Conservation (phyloP, 1,140 invertebrate species). For the Charaxes varanes region DNA sequence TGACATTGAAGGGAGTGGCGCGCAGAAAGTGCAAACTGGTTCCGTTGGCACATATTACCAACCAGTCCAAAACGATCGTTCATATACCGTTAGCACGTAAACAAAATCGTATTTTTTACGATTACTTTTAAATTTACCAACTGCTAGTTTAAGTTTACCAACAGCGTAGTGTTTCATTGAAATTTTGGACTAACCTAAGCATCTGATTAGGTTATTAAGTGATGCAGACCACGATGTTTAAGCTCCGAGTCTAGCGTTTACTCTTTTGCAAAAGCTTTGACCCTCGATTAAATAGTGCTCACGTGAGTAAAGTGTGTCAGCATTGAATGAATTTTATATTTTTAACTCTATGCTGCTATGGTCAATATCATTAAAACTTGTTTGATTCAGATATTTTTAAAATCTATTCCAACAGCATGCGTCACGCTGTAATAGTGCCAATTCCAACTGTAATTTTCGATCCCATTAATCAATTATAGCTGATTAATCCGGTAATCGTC, state of each 20-base stretch:
- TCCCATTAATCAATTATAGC: too few relatives aligned
- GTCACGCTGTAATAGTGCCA: too few relatives aligned
- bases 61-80: conserved; percentile 29
- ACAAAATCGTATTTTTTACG: background rate
- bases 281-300: background rate
- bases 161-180: too few relatives aligned
- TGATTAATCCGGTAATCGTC: background rate
- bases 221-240: conserved; percentile 1
- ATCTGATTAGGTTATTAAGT: background rate
- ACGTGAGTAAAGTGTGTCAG: background rate
- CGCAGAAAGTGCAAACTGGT: conserved; percentile 31
- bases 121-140: background rate
- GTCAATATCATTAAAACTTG: too few relatives aligned
- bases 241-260: background rate
- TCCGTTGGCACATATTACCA: conserved; percentile 32
- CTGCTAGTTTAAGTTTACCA: background rate
- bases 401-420: too few relatives aligned
- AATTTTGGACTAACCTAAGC: background rate
- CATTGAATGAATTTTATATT: background rate
- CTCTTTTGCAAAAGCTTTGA: conserved; percentile 6
- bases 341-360: too few relatives aligned
- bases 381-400: too few relatives aligned
- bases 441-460: too few relatives aligned
- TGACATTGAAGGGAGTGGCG: conserved; percentile 28
- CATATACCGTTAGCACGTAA: background rate